Evolutionary conservation across 2,113 vertebrate genomes (phyloP).

Genomic region (Mus pahari): DNA sequence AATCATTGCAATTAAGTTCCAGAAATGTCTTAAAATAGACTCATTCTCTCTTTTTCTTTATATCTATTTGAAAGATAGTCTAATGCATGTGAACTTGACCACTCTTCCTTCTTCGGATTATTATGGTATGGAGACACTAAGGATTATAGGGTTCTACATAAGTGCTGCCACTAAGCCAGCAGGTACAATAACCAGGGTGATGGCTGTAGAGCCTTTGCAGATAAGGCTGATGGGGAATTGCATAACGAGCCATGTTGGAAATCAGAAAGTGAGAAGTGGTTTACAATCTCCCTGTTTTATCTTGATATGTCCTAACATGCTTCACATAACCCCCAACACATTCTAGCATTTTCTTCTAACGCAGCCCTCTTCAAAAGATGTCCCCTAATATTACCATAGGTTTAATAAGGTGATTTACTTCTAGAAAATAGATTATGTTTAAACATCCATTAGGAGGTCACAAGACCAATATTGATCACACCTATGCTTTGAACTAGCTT

Average conservation of each 20-base stretch:
- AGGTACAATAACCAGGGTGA: not conserved
- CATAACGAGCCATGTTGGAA: slow-evolving; percentile 9
- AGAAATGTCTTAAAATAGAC: slow-evolving; percentile 9
- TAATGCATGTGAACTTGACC: not conserved
- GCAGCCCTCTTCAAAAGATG: not conserved
- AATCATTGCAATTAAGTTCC: not conserved
- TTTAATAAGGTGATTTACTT: not conserved
- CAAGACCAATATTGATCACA: not conserved
- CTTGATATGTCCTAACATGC: not conserved
- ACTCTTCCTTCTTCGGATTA: not conserved
- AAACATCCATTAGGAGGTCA: not conserved
- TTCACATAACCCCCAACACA: slow-evolving; percentile 13
- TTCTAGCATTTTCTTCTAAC: not conserved
- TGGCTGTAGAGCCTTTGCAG: not conserved
- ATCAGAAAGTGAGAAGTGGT: slow-evolving; percentile 60
- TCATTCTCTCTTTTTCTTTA: slow-evolving; percentile 5
- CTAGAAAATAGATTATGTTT: not conserved
- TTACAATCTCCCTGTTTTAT: slow-evolving; percentile 55
- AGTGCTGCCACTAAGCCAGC: not conserved
- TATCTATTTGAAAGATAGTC: not conserved
- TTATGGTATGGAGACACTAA: not conserved
- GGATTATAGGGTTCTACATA: not conserved
- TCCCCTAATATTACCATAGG: not conserved
- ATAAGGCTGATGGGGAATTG: not conserved
- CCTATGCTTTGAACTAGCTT: not conserved